Evolutionary conservation across 2,888 invertebrate species (phyloP).

Genomic region (Odontomyia ornata): DNA sequence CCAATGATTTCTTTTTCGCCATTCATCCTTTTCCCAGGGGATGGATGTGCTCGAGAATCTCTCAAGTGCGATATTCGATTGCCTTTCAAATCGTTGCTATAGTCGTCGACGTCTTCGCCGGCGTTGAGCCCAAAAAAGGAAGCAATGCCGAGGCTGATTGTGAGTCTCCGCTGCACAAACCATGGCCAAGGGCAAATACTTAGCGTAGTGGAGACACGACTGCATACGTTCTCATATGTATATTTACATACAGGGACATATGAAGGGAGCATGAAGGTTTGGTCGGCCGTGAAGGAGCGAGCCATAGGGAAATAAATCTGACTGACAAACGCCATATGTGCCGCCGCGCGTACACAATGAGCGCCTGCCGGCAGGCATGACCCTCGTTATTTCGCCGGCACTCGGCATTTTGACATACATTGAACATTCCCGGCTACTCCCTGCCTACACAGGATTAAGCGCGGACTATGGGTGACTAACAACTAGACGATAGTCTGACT

Average conservation of each 20-base stretch:
- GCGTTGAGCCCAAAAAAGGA: neutral
- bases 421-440: neutral
- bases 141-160: too few relatives aligned
- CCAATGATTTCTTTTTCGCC: neutral
- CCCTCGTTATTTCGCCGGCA: neutral
- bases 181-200: slow-evolving; percentile 40
- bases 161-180: neutral
- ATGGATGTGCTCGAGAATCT: neutral
- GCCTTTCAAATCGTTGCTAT: neutral
- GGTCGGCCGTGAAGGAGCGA: too few relatives aligned
- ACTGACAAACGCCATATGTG: slow-evolving; percentile 10
- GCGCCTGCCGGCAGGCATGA: neutral
- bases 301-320: neutral
- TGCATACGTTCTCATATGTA: neutral
- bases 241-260: too few relatives aligned
- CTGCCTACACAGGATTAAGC: neutral
- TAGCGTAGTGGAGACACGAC: neutral
- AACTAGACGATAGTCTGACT: neutral
- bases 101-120: neutral
- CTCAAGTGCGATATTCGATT: neutral
- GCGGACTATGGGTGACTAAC: too few relatives aligned
- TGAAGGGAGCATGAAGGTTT: too few relatives aligned
- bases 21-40: slow-evolving; percentile 30
- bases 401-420: slow-evolving; percentile 11
- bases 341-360: neutral